These are phyloP conservation scores for Cirrhinus molitorella DNA, from an alignment of 2,797 vertebrate species.

Conservation along the genomic window DNA sequence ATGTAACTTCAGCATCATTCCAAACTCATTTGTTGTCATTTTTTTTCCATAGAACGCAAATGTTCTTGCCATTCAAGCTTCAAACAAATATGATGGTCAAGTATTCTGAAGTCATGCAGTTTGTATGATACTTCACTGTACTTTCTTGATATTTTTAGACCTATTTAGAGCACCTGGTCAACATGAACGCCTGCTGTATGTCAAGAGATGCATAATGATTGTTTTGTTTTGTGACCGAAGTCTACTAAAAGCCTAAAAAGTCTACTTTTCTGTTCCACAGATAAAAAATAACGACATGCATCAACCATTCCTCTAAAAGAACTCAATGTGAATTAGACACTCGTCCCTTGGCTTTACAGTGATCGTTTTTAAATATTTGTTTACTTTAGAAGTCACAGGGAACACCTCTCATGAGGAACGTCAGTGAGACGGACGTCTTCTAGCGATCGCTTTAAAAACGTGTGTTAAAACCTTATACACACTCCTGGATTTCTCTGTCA, in stretches of 20 bases:
- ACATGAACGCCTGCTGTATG: not conserved
- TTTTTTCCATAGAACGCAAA: not conserved
- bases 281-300: not conserved
- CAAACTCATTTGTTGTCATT: not conserved
- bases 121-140: too few species aligned
- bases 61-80: not conserved
- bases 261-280: too few species aligned
- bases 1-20: too few species aligned
- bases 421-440: not conserved
- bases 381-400: not conserved
- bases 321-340: not conserved
- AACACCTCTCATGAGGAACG: not conserved
- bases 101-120: not conserved
- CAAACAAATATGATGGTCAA: not conserved
- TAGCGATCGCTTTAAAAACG: not conserved
- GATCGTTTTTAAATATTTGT: slow-evolving; percentile 32
- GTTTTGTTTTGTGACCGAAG: too few species aligned
- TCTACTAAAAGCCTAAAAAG: too few species aligned
- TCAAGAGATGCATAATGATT: not conserved
- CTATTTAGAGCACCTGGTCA: not conserved
- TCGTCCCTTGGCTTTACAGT: slow-evolving; percentile 1
- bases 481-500: slow-evolving; percentile 35
- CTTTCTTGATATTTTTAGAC: too few species aligned
- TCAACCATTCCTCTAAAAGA: not conserved
- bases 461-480: not conserved